Conservation (phyloP, 2,888 invertebrate genomes). For the Candidula unifasciata region DNA sequence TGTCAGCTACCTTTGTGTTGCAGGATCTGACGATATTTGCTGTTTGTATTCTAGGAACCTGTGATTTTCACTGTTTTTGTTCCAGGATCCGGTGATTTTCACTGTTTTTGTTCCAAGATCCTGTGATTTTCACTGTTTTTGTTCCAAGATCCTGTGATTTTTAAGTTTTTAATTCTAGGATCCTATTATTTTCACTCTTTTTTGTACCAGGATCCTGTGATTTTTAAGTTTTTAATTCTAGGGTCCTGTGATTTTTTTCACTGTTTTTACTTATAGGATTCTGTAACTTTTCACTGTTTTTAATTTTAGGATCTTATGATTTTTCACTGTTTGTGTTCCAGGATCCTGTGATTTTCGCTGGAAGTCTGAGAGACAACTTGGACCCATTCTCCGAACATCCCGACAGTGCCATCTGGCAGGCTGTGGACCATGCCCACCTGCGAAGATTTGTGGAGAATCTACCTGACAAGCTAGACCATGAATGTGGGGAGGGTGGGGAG, state of each 20-base stretch:
- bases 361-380: slow-evolving; percentile 91
- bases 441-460: slow-evolving; percentile 89
- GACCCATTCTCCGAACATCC: slow-evolving; percentile 90
- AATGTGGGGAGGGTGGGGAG: slow-evolving; percentile 93
- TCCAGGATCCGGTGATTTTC: no score
- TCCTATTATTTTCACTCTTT: neutral
- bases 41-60: no score
- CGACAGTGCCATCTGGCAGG: slow-evolving; percentile 92
- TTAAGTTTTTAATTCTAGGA: no score
- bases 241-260: neutral
- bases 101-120: no score
- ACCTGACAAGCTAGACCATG: slow-evolving; percentile 87
- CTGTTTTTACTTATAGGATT: neutral
- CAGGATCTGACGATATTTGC: no score
- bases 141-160: no score
- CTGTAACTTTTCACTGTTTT: neutral
- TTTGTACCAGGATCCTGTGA: neutral
- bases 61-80: no score
- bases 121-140: no score
- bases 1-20: no score
- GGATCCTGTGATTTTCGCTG: slow-evolving; percentile 96
- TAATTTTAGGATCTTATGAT: neutral
- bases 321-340: slow-evolving; percentile 74
- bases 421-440: slow-evolving; percentile 92
- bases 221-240: neutral